These are phyloP conservation scores for Solea senegalensis DNA, from an alignment of 2,113 vertebrate genomes.

Conservation along the genomic window DNA sequence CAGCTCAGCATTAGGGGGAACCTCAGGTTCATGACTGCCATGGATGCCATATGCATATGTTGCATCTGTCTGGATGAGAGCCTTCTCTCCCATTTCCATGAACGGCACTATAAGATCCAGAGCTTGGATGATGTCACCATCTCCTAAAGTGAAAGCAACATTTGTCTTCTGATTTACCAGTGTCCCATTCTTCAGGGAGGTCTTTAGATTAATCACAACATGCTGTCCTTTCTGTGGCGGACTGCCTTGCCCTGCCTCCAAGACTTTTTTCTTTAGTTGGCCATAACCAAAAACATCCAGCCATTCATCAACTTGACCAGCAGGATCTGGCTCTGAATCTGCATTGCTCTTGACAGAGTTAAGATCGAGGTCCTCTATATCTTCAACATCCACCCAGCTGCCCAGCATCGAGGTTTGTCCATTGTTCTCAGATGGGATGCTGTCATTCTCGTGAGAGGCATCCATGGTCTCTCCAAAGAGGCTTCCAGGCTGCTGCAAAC, in stretches of 20 bases:
- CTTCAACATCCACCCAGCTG: conserved; percentile 90
- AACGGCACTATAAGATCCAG: conserved; percentile 92
- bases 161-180: conserved; percentile 82
- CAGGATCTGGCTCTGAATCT: conserved; percentile 24
- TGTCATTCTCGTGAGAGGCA: conserved; percentile 18
- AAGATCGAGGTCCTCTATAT: conserved; percentile 60
- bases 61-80: conserved; percentile 84
- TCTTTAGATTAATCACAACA: conserved; percentile 86
- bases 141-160: conserved; percentile 89
- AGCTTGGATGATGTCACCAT: conserved; percentile 94
- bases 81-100: conserved; percentile 89
- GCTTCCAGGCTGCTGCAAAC: conserved; percentile 38
- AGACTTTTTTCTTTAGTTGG: conserved; percentile 90
- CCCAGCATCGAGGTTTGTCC: conserved; percentile 79
- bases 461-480: conserved; percentile 36
- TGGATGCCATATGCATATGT: conserved; percentile 91
- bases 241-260: conserved; percentile 81
- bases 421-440: conserved; percentile 6
- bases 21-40: conserved; percentile 85
- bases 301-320: conserved; percentile 81
- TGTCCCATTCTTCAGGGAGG: conserved; percentile 79
- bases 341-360: neutral
- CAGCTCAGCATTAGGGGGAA: conserved; percentile 84
- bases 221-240: conserved; percentile 89
- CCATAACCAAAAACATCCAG: conserved; percentile 92